Evolutionary conservation across 1,140 invertebrate species (phyloP).

Genomic region (Nilaparvata lugens): DNA sequence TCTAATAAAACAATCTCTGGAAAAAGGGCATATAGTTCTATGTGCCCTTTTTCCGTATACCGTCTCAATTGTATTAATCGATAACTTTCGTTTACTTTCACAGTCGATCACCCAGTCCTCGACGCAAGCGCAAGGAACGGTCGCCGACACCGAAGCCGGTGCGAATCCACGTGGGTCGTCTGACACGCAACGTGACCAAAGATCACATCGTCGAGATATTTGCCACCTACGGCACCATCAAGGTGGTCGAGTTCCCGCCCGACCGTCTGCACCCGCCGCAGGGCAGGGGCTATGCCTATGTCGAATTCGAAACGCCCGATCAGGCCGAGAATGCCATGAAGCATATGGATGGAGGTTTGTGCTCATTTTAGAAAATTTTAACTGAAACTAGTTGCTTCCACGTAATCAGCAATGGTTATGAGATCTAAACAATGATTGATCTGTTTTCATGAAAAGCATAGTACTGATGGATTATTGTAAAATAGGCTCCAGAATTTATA

Average conservation of each 20-base stretch:
- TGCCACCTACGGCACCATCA: conserved; percentile 81
- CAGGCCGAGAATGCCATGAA: conserved; percentile 98
- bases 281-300: conserved; percentile 84
- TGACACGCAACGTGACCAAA: conserved; percentile 86
- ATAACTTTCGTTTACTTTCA: conserved; percentile 14
- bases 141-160: conserved; percentile 77
- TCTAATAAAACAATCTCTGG: no score
- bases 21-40: no score
- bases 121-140: conserved; percentile 56
- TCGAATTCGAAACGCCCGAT: conserved; percentile 87
- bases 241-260: conserved; percentile 78
- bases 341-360: conserved; percentile 91
- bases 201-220: conserved; percentile 96
- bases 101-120: conserved; percentile 42
- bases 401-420: no score
- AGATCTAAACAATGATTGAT: no score
- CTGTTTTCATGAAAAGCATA: no score
- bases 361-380: not conserved
- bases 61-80: conserved; percentile 2
- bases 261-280: conserved; percentile 80
- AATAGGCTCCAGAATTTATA: no score
- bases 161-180: conserved; percentile 85
- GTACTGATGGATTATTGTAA: no score
- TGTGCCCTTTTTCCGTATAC: no score
- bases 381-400: no score